Evolutionary conservation across 2,797 vertebrate genomes (phyloP), one percentile per base, ranked within the genome.

Genomic region (Erethizon dorsatum): DNA sequence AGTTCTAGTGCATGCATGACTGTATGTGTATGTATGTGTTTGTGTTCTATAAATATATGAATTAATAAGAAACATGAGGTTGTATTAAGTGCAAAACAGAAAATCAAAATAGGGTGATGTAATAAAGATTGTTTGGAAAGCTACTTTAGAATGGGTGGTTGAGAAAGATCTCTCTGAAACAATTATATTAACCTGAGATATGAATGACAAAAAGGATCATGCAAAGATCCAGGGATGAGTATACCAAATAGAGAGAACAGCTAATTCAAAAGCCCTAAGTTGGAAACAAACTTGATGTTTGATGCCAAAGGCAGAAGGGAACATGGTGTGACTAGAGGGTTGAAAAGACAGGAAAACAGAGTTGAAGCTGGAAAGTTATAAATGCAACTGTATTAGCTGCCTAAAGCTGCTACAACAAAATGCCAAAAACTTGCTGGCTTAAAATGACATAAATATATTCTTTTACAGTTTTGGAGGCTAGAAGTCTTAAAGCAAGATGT

Each of bases 31-130:
- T n/a, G 24, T 20, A 10, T 41, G 41, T 84, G 24, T 13, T 69
- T 59, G 69, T 2, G 89, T 24, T 56, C 10, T 45, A 61, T 83
- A 69, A 92, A 86, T 37, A 93, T 1, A 85, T 67, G 54, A 73
- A 94, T 28, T n/a, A 86, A 90, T 86, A 94, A 90, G 73, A 94
- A 91, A 45, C 20, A 22, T 54, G 90, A 85, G 54, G 54, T 52
- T 88, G 28, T 91, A 83, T 45, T 61, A 87, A 91, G 31, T 24
- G 0, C n/a, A 90, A 96, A 88, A 15, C 41, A 93, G 69, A 94
- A 57, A 52, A 82, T 47, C 88, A 90, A 85, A 90, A 65, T 28
- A 57, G 12, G 28, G 12, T 91, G 13, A 83, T 47, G 9, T 61
- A 14, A 84, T 52, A 80, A 8, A 37, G 59, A 90, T 2, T 80